Conservation (phyloP, 2,797 vertebrate genomes). For the Amniataba percoides region DNA sequence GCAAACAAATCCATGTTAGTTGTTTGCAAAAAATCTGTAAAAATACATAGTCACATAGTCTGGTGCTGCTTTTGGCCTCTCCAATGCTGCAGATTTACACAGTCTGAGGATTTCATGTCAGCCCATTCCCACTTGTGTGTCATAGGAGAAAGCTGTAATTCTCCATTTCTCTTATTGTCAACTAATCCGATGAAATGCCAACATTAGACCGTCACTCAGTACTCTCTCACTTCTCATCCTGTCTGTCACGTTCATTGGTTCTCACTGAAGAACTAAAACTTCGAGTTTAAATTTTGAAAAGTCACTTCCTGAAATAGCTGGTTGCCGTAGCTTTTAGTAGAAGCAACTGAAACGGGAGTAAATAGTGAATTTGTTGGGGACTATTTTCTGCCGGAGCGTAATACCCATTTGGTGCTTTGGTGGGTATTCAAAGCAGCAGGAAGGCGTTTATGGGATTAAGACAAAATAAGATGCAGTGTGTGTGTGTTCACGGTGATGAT, state of each 20-base stretch:
- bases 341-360: neutral
- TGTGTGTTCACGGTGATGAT: neutral
- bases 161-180: neutral
- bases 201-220: neutral
- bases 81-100: neutral
- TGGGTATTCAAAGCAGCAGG: neutral
- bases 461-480: neutral
- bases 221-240: neutral
- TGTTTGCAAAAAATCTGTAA: neutral
- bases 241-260: neutral
- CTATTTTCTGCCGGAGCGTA: neutral
- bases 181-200: neutral
- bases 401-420: neutral
- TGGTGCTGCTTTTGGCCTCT: neutral
- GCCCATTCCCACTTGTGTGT: neutral
- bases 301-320: neutral
- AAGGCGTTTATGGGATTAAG: accelerated
- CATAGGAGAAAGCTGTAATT: neutral
- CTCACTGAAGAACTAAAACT: neutral
- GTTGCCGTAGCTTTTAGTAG: neutral
- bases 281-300: neutral
- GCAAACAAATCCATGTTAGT: neutral
- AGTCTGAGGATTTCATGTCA: neutral
- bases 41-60: neutral
- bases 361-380: neutral